A percentile compares a stretch with the other conserved stretches of the same genome.
Conservation (phyloP, 2,113 vertebrate species). For the Abramis brama region DNA sequence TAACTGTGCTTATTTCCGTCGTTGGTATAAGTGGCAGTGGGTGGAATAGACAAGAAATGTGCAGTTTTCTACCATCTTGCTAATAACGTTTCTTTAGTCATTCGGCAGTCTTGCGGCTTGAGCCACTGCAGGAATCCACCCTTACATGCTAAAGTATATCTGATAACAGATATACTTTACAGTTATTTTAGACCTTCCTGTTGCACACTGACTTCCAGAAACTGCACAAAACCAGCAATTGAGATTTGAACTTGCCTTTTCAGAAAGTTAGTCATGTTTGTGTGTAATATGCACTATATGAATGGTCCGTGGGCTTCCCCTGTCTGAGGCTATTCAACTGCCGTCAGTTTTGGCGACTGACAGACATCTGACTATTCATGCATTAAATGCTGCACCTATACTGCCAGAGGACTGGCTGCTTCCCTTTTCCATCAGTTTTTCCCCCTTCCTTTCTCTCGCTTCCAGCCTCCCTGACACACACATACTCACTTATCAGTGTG, state of each 20-base stretch:
- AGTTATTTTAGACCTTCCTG: background rate
- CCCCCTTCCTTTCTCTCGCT: background rate
- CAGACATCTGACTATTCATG: conserved; percentile 8
- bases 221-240: background rate
- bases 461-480: background rate
- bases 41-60: no score
- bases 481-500: background rate
- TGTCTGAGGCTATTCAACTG: background rate
- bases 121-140: no score
- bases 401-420: background rate
- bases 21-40: no score
- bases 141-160: no score
- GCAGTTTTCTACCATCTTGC: no score
- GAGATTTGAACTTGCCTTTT: background rate
- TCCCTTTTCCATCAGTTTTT: background rate
- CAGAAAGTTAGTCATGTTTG: background rate
- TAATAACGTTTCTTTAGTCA: no score
- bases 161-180: no score
- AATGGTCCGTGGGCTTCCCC: background rate
- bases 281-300: background rate
- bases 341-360: conserved; percentile 6
- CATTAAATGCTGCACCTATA: background rate
- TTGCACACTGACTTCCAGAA: background rate
- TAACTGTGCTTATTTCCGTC: no score
- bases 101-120: no score